These are phyloP conservation scores for Enoplolaimus lenunculus DNA, from an alignment of 2,888 invertebrate genomes.

Conservation along the genomic window DNA sequence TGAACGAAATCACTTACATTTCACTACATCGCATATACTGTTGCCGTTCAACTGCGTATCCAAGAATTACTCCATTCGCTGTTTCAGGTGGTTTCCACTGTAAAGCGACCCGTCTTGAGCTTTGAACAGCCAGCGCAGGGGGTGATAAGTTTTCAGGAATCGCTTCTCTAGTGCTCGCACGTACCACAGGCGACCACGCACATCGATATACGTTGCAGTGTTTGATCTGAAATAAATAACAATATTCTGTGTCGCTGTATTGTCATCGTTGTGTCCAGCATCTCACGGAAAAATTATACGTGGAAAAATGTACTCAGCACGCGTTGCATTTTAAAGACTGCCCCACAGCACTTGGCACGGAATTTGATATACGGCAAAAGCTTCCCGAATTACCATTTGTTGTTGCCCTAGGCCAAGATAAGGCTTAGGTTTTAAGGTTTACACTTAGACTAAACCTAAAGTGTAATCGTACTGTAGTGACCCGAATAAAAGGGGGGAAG, in stretches of 20 bases:
- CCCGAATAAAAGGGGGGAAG: no score
- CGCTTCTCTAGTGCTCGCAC: not conserved
- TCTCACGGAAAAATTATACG: no score
- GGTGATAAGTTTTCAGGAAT: not conserved
- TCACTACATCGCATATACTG: not conserved
- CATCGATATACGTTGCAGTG: not conserved
- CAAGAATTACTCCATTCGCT: not conserved
- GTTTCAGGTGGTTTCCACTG: not conserved
- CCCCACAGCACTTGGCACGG: no score
- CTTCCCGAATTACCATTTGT: no score
- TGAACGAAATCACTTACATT: not conserved
- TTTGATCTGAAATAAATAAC: not conserved
- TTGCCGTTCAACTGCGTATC: not conserved
- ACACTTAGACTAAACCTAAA: no score
- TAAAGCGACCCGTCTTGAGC: not conserved
- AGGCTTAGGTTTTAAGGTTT: no score
- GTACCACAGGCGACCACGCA: not conserved
- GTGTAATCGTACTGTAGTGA: no score
- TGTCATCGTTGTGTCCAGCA: no score
- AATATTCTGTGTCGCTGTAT: not conserved
- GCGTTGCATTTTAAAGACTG: no score
- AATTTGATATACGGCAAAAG: no score
- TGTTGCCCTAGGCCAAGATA: no score
- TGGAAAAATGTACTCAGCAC: no score
- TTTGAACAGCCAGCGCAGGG: not conserved